Percentiles rank a stretch among this genome's conserved stretches.
These are phyloP conservation scores for Bombus waltoni DNA, from an alignment of 1,140 invertebrate species.

Conservation along the genomic window DNA sequence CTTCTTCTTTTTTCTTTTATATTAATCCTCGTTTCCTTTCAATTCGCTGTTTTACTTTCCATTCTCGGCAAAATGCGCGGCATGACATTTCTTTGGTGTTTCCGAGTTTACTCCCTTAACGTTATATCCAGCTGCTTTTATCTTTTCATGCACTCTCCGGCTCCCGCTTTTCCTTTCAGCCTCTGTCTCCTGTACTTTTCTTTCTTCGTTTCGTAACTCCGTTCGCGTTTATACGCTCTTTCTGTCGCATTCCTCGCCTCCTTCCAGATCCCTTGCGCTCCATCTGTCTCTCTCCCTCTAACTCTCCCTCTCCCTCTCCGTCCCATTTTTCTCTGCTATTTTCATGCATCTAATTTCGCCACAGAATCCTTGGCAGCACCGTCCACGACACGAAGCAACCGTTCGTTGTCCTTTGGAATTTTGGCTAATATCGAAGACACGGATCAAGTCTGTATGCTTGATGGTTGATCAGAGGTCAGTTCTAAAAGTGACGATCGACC, in stretches of 20 bases:
- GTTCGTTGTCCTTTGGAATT: not conserved
- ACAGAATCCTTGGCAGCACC: not conserved
- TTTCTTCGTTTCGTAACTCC: not conserved
- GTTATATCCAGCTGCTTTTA: constrained; percentile 26
- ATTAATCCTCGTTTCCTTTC: constrained; percentile 37
- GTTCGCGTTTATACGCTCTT: not conserved
- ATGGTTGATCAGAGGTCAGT: too few species aligned
- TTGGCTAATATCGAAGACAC: not conserved
- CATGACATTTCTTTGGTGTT: constrained; percentile 30
- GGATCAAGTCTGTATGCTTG: too few species aligned
- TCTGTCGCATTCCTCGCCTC: not conserved
- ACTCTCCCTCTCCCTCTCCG: too few species aligned
- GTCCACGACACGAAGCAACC: not conserved
- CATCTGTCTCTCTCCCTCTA: too few species aligned
- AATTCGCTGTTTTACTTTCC: constrained; percentile 37
- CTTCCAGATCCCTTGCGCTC: not conserved
- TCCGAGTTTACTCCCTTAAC: constrained; percentile 32
- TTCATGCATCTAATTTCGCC: not conserved
- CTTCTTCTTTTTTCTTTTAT: not conserved
- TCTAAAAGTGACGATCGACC: too few species aligned
- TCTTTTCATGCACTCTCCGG: constrained; percentile 17
- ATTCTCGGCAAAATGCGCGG: constrained; percentile 14
- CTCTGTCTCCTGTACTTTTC: not conserved
- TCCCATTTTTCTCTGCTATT: too few species aligned
- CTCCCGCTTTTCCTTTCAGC: constrained; percentile 9